A percentile compares a stretch with the other conserved stretches of the same genome.
phyloP scores from a whole-genome alignment of 2,113 vertebrate genomes.

The Leucosticte australis region DNA sequence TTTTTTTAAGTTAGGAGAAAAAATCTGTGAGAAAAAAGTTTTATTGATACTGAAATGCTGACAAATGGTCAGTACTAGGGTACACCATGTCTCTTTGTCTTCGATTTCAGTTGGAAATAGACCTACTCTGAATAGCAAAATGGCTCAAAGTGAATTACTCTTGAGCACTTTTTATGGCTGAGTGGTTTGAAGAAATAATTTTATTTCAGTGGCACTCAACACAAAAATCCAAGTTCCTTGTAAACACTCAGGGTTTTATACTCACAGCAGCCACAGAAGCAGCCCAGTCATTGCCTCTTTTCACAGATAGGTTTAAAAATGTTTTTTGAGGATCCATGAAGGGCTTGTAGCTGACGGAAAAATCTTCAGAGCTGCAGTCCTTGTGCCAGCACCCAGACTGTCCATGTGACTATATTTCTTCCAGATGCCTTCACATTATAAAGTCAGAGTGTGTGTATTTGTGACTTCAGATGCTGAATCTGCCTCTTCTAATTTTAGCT shows the following conservation, averaged over 20 bases:
- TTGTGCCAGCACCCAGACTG: neutral
- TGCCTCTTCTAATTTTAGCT: conserved; percentile 51
- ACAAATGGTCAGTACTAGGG: neutral
- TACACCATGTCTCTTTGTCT: neutral
- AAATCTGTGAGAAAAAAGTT: neutral
- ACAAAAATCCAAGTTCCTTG: neutral
- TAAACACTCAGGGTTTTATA: neutral
- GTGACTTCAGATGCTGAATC: conserved; percentile 51
- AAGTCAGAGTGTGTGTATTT: conserved; percentile 31
- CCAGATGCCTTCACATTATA: conserved; percentile 50
- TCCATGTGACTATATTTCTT: conserved; percentile 52
- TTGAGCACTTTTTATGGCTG: neutral
- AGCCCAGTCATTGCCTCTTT: neutral
- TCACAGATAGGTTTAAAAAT: neutral
- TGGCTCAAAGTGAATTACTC: neutral
- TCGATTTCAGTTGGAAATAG: neutral
- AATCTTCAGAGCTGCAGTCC: neutral
- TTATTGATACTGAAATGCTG: neutral
- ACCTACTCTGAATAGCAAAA: neutral
- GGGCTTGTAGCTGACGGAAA: neutral
- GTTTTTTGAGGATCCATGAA: neutral
- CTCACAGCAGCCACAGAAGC: neutral
- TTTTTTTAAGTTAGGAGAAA: neutral
- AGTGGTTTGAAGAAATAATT: neutral
- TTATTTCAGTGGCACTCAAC: neutral